Conservation (phyloP, 2,797 vertebrate species). For the Periophthalmus magnuspinnatus region DNA sequence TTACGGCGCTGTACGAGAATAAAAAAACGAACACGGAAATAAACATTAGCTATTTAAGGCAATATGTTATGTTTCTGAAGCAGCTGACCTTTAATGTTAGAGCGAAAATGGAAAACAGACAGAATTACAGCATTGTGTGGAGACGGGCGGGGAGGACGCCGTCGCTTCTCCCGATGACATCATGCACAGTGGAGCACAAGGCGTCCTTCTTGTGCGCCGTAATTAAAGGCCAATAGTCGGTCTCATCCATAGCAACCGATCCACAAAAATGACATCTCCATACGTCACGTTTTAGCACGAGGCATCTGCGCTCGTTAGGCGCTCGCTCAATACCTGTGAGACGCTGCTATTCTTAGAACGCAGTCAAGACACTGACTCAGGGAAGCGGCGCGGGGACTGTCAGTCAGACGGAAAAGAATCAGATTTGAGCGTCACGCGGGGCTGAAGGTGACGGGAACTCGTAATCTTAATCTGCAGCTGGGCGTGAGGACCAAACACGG, state of each 20-base stretch:
- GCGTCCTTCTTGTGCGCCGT: constrained; percentile 37
- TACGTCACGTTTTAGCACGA: constrained; percentile 40
- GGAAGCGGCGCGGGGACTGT: constrained; percentile 25
- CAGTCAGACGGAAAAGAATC: constrained; percentile 31
- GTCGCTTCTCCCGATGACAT: constrained; percentile 46
- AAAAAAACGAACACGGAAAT: neutral
- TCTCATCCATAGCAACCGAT: constrained; percentile 22
- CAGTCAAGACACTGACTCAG: constrained; percentile 38
- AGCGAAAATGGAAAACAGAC: constrained; percentile 14
- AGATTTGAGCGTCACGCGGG: neutral
- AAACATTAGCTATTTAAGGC: neutral
- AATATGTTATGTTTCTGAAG: neutral
- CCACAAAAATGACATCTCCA: constrained; percentile 43
- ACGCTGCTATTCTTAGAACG: constrained; percentile 53
- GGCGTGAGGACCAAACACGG: neutral
- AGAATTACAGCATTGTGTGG: constrained; percentile 7
- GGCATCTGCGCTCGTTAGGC: constrained; percentile 42
- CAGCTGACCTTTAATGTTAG: neutral
- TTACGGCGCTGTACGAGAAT: neutral
- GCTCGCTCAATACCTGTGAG: constrained; percentile 38
- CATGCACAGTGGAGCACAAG: constrained; percentile 24
- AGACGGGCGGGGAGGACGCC: constrained; percentile 37
- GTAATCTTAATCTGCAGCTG: constrained; percentile 13
- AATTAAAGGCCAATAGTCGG: constrained; percentile 33
- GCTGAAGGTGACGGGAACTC: neutral